Percentiles rank a stretch among this genome's conserved stretches.
These are phyloP conservation scores for Sceloporus tristichus DNA, from an alignment of 2,113 vertebrate genomes.

Conservation along the genomic window DNA sequence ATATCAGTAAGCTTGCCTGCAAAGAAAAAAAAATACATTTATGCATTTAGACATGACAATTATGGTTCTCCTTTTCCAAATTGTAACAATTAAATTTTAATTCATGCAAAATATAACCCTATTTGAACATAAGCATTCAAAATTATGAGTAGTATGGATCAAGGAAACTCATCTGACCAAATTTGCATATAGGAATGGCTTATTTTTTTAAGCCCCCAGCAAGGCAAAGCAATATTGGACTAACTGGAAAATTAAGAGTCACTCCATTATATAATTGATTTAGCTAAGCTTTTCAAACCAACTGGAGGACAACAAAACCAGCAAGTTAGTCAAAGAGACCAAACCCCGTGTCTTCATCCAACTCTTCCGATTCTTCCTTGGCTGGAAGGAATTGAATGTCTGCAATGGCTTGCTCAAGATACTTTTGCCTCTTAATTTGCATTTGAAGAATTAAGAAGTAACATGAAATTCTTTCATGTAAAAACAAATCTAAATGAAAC, in stretches of 20 bases:
- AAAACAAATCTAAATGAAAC: background rate
- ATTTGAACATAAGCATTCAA: background rate
- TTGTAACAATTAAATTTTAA: background rate
- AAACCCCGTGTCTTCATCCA: too few species aligned
- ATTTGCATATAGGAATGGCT: background rate
- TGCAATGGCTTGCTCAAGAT: background rate
- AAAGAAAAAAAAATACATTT: constrained; percentile 25
- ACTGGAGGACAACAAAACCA: too few species aligned
- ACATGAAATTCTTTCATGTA: background rate
- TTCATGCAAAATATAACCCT: background rate
- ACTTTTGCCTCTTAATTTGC: constrained; percentile 13
- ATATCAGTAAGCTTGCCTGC: constrained; percentile 94
- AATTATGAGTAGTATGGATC: background rate
- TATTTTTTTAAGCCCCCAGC: background rate
- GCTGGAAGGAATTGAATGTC: too few species aligned
- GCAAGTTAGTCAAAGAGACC: too few species aligned
- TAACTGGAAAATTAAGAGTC: constrained; percentile 27
- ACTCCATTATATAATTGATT: background rate
- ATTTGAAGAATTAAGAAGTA: constrained; percentile 27
- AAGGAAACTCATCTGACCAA: background rate
- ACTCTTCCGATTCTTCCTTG: too few species aligned
- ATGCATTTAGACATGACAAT: constrained; percentile 16
- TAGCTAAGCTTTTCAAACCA: constrained; percentile 7
- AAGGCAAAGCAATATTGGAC: constrained; percentile 4
- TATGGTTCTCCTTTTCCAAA: constrained; percentile 8